Conservation (phyloP, 2,888 invertebrate genomes). For the Chaetogeoica ovagalla region DNA sequence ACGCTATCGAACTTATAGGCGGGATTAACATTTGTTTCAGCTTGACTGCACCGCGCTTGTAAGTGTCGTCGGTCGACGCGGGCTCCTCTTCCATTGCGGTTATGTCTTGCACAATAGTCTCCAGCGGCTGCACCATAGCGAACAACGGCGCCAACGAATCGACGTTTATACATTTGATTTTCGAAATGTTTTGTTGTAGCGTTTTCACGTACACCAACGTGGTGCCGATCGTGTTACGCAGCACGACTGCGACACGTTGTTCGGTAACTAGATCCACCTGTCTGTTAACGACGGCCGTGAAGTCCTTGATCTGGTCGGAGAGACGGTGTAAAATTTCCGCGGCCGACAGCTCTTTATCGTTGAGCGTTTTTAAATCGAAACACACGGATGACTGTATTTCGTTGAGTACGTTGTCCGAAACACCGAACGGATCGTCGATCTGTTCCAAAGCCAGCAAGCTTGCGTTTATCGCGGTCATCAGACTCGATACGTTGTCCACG, state of each 20-base stretch:
- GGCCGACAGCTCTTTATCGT: slow-evolving; percentile 6
- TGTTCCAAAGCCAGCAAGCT: slow-evolving; percentile 36
- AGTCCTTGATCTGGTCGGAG: slow-evolving; percentile 8
- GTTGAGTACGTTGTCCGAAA: slow-evolving; percentile 35
- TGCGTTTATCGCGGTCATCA: slow-evolving; percentile 48
- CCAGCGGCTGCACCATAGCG: slow-evolving; percentile 38
- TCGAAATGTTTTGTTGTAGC: slow-evolving; percentile 21
- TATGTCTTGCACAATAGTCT: slow-evolving; percentile 26
- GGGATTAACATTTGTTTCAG: slow-evolving; percentile 37
- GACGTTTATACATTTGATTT: slow-evolving; percentile 7
- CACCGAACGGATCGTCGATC: slow-evolving; percentile 39
- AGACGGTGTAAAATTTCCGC: neutral
- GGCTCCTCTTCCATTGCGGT: neutral
- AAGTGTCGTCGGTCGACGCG: neutral
- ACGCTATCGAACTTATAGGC: slow-evolving; percentile 36
- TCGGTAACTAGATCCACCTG: slow-evolving; percentile 28
- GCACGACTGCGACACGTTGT: slow-evolving; percentile 26
- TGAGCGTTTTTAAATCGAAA: slow-evolving; percentile 27
- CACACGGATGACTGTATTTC: slow-evolving; percentile 33
- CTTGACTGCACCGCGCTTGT: neutral
- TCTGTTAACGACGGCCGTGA: slow-evolving; percentile 6
- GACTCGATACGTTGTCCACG: slow-evolving; percentile 54
- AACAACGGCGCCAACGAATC: slow-evolving; percentile 11
- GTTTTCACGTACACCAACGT: slow-evolving; percentile 25
- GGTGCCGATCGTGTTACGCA: slow-evolving; percentile 31